Base-by-base conservation (phyloP, 1,140 invertebrate genomes). In the Brachionus angularis region DNA sequence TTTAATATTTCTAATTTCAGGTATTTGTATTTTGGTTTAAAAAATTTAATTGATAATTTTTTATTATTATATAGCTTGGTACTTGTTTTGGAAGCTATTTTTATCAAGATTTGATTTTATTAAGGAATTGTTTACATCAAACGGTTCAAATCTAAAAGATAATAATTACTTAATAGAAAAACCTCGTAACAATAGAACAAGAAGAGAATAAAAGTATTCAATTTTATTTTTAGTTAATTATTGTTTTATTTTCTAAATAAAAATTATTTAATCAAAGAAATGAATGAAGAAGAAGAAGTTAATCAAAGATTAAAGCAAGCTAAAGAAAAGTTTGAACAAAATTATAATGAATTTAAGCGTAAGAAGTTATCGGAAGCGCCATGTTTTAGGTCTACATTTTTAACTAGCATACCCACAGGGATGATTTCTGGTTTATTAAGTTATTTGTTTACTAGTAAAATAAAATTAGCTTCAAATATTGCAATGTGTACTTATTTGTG, bases 71-170 rank as follows among this genome's bases (percentile, higher is more conserved):
- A n/a, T 31, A 67, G 62, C 62, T 46, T 67, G 62, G 62, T 67
- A 67, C 42, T 29, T 67, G 29, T 67, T 67, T 23, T 67, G 62
- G 62, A 46, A 33, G 21, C 36, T 67, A 23, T 67, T 67, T 47
- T 50, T 67, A 29, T 67, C 62, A 27, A 67, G 34, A 67, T 67
- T 67, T 33, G 62, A 67, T 46, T 67, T 67, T 25, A 67, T 67
- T 25, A 31, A 25, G 33, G 62, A 67, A 23, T 27, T 67, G 18
- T 46, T 67, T 21, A 25, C 62, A 33, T 27, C 62, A 27, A 46
- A 27, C 31, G 33, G 23, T 42, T 42, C 39, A 42, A 42, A 10
- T 10, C 10, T 10, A 10, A 42, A 42, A 42, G 10, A 16, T 10
- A 42, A 42, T 42, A n/a, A n/a, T n/a, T n/a, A n/a, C n/a, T n/a